Percentiles rank a stretch among this genome's conserved stretches.
Conservation (phyloP, 2,797 vertebrate genomes). For the Phataginus tetradactyla region DNA sequence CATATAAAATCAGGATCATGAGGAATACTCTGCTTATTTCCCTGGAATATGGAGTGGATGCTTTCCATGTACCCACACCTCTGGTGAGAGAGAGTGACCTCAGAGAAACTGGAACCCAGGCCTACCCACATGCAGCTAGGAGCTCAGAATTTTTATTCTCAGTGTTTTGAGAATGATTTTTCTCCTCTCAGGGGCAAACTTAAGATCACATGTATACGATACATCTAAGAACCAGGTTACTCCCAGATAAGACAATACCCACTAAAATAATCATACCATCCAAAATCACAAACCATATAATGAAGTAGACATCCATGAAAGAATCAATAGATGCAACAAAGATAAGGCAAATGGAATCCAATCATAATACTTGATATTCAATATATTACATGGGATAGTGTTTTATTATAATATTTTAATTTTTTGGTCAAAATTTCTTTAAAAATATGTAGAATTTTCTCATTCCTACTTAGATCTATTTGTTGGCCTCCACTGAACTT, state of each 20-base stretch:
- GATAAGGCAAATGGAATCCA: neutral
- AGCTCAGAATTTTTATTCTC: neutral
- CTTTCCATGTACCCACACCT: neutral
- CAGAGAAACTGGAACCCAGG: neutral
- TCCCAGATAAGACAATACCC: neutral
- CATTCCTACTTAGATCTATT: neutral
- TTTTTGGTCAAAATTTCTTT: neutral
- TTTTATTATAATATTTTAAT: neutral
- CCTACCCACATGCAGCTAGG: neutral
- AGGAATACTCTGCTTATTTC: neutral
- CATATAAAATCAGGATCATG: neutral
- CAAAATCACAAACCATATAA: neutral
- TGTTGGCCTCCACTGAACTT: neutral
- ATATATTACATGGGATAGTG: neutral
- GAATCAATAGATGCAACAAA: neutral
- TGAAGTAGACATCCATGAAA: neutral
- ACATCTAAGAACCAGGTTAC: neutral
- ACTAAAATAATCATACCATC: neutral
- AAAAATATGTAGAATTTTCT: neutral
- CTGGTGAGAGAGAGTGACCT: neutral
- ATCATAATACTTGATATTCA: neutral
- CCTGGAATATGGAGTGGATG: neutral
- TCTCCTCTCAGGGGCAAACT: neutral
- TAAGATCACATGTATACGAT: neutral
- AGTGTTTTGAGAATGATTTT: neutral